phyloP scores from a whole-genome alignment of 1,140 invertebrate genomes.

The Mycetomoellerius zeteki region DNA sequence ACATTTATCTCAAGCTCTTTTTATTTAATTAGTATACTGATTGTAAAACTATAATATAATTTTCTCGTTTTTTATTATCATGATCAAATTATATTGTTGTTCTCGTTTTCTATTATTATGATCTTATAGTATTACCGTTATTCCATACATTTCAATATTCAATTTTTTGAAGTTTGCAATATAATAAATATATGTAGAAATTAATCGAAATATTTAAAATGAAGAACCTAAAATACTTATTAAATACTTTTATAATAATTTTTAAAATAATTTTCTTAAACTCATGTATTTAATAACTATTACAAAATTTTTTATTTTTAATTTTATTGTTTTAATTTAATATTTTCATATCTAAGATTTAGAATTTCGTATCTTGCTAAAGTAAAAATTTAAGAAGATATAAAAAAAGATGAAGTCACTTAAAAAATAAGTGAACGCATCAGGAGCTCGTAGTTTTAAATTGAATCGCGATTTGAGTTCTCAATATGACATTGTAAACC shows the following conservation, averaged over 20 bases:
- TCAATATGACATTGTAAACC: constrained; percentile 5
- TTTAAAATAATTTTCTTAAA: not conserved
- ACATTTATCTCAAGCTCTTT: not conserved
- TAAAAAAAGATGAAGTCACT: not conserved
- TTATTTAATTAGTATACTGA: not conserved
- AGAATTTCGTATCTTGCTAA: not conserved
- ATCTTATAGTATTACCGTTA: not conserved
- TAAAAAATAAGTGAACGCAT: too few species aligned
- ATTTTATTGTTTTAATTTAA: constrained; percentile 4
- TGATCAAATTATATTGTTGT: too few species aligned
- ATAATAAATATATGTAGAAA: not conserved
- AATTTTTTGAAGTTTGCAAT: not conserved
- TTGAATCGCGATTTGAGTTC: constrained; percentile 13
- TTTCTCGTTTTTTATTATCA: not conserved
- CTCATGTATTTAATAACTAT: not conserved
- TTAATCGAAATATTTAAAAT: not conserved
- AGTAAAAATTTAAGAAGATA: not conserved
- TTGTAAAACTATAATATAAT: not conserved
- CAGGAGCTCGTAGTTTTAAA: constrained; percentile 3
- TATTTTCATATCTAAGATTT: not conserved
- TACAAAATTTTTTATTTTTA: not conserved
- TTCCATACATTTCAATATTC: not conserved
- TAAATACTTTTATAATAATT: not conserved
- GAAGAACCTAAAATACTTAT: not conserved
- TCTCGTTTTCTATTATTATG: not conserved